A percentile compares a stretch with the other conserved stretches of the same genome.
phyloP scores from a whole-genome alignment of 2,888 invertebrate genomes.

The Diaphora mendica region DNA sequence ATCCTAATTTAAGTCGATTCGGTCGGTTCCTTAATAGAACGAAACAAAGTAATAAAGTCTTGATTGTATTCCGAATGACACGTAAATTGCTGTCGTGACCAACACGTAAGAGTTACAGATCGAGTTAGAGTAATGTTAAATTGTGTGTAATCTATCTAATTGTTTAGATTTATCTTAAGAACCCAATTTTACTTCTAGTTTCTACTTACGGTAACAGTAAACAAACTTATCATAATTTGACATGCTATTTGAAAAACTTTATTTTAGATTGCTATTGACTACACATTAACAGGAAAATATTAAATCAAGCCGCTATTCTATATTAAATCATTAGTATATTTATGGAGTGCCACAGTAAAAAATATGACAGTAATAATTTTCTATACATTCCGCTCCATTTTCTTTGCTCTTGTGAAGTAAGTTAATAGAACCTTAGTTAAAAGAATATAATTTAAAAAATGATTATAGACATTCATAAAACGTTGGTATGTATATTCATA shows the following conservation, averaged over 20 bases:
- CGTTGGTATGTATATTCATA: neutral
- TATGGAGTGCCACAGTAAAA: neutral
- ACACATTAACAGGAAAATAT: neutral
- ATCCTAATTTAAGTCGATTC: constrained; percentile 50
- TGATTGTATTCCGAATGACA: constrained; percentile 43
- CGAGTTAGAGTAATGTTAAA: neutral
- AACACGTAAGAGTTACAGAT: constrained; percentile 22
- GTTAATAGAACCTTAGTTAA: neutral
- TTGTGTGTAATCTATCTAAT: neutral
- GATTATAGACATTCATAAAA: neutral
- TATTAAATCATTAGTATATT: too few relatives aligned
- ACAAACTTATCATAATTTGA: neutral
- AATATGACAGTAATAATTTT: neutral
- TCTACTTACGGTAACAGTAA: neutral
- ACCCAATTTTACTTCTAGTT: neutral
- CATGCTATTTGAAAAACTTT: neutral
- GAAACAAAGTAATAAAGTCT: constrained; percentile 45
- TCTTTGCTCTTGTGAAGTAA: neutral
- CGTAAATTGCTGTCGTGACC: constrained; percentile 39
- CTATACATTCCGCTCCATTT: neutral
- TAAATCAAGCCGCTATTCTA: too few relatives aligned
- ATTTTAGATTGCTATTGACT: neutral
- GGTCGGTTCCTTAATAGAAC: constrained; percentile 34
- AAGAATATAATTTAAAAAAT: neutral
- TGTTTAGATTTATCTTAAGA: neutral